A percentile compares a stretch with the other conserved stretches of the same genome.
Evolutionary conservation across 2,113 vertebrate species (phyloP).

Genomic region (Gymnarchus niloticus): DNA sequence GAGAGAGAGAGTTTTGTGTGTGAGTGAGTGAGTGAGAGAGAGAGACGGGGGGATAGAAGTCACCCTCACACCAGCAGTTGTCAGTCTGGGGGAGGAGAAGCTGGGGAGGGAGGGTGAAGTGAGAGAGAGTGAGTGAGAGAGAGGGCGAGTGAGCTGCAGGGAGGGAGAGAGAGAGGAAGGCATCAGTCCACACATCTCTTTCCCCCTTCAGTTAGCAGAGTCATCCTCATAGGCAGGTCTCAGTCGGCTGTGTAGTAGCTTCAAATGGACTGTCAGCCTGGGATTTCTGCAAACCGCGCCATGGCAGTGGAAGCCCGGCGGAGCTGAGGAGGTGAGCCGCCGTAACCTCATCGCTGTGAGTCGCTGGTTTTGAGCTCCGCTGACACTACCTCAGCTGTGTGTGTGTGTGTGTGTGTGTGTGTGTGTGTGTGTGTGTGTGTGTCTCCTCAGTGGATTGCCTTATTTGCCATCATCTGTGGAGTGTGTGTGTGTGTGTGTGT

Average conservation of each 20-base stretch:
- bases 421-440: slow-evolving; percentile 32
- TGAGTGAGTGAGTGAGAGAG: slow-evolving; percentile 16
- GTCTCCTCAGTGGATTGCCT: neutral
- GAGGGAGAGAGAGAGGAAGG: slow-evolving; percentile 5
- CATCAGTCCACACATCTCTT: slow-evolving; percentile 32
- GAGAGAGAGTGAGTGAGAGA: neutral
- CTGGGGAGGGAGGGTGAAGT: slow-evolving; percentile 31
- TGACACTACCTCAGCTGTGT: too few relatives aligned
- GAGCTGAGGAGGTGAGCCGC: slow-evolving; percentile 3
- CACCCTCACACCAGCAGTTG: slow-evolving; percentile 51
- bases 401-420: slow-evolving; percentile 35
- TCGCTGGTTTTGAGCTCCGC: too few relatives aligned
- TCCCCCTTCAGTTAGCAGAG: slow-evolving; percentile 18
- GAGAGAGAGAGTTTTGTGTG: slow-evolving; percentile 36
- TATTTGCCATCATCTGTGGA: neutral
- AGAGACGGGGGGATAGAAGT: slow-evolving; percentile 33
- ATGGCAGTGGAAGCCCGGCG: neutral
- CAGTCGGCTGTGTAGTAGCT: neutral
- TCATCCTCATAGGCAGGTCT: slow-evolving; percentile 29
- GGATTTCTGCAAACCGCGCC: slow-evolving; percentile 6
- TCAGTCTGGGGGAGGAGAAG: slow-evolving; percentile 54
- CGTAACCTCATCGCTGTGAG: neutral
- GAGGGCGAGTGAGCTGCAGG: slow-evolving; percentile 2
- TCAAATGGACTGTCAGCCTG: neutral
- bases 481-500: slow-evolving; percentile 19